A percentile compares a stretch with the other conserved stretches of the same genome.
phyloP scores from a whole-genome alignment of 92 coral and sea anemone species.

The Ricordea florida region DNA sequence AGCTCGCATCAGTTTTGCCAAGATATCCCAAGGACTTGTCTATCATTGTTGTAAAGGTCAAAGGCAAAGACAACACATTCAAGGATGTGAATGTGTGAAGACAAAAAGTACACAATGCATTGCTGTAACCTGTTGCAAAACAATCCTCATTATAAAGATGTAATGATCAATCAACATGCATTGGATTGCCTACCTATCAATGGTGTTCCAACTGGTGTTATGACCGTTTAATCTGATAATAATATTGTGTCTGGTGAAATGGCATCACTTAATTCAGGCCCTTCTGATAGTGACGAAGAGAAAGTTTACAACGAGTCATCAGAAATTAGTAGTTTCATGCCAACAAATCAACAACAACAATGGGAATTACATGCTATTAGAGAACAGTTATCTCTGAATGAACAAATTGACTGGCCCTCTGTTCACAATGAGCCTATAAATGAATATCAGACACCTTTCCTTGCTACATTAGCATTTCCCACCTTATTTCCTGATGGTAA shows the following conservation, averaged over 20 bases:
- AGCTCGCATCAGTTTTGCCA: too few relatives aligned
- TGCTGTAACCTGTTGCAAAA: slow-evolving; percentile 44
- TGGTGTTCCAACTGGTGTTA: slow-evolving; percentile 49
- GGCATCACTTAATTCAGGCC: slow-evolving; percentile 12
- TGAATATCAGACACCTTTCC: slow-evolving; percentile 51
- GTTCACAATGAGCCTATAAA: slow-evolving; percentile 47
- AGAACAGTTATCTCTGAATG: slow-evolving; percentile 39
- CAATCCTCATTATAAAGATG: slow-evolving; percentile 54
- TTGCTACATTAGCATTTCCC: slow-evolving; percentile 63
- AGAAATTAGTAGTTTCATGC: slow-evolving; percentile 55
- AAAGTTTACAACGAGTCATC: slow-evolving; percentile 43
- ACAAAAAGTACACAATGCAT: too few relatives aligned
- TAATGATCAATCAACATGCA: too few relatives aligned
- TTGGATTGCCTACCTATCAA: slow-evolving; percentile 28
- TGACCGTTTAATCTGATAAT: slow-evolving; percentile 56
- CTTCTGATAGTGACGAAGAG: slow-evolving; percentile 23
- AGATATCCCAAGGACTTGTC: too few relatives aligned
- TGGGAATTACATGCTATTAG: too few relatives aligned
- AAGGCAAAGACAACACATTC: too few relatives aligned
- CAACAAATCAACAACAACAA: slow-evolving; percentile 35
- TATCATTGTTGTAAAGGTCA: too few relatives aligned
- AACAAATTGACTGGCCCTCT: slow-evolving; percentile 50
- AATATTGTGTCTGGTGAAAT: slow-evolving; percentile 39
- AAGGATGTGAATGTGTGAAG: too few relatives aligned
- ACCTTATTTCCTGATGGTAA: slow-evolving; percentile 62